Conservation (phyloP, 2,888 invertebrate genomes). For the Drosophila anceps region DNA sequence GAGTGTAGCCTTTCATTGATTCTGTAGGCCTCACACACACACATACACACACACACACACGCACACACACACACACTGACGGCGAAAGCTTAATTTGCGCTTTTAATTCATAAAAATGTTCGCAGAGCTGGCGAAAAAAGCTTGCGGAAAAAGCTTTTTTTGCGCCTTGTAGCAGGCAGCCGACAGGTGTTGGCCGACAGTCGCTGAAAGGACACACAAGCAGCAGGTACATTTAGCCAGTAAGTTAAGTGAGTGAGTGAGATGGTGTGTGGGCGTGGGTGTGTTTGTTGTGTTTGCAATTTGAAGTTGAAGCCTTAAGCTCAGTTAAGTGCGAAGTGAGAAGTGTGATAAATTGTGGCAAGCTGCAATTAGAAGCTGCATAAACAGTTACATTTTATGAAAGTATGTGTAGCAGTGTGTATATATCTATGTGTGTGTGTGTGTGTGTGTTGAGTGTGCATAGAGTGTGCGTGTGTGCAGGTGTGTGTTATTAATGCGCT, state of each 20-base stretch:
- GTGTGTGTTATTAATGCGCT: slow-evolving; percentile 42
- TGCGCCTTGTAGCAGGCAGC: slow-evolving; percentile 31
- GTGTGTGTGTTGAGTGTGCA: slow-evolving; percentile 1
- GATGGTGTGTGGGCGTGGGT: slow-evolving; percentile 1
- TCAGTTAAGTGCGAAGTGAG: slow-evolving; percentile 12
- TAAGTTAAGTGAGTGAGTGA: background rate
- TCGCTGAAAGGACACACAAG: slow-evolving; percentile 71
- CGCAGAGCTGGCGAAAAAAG: slow-evolving; percentile 52
- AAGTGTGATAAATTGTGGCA: slow-evolving; percentile 2
- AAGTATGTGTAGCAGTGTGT: background rate
- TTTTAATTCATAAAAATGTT: slow-evolving; percentile 74
- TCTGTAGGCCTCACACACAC: slow-evolving; percentile 47
- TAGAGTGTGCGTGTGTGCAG: background rate
- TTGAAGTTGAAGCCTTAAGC: background rate
- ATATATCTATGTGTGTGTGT: background rate
- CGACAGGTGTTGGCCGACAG: slow-evolving; percentile 79
- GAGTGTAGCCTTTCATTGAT: slow-evolving; percentile 51
- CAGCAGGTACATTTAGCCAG: slow-evolving; percentile 63
- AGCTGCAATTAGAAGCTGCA: slow-evolving; percentile 12
- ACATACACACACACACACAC: slow-evolving; percentile 18
- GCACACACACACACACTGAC: slow-evolving; percentile 4
- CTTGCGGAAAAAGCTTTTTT: slow-evolving; percentile 34
- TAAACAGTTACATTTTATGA: slow-evolving; percentile 1
- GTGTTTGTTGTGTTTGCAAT: slow-evolving; percentile 33
- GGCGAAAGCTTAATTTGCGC: slow-evolving; percentile 61